Evolutionary conservation across 2,113 vertebrate species (phyloP).

Genomic region (Pteronura brasiliensis): DNA sequence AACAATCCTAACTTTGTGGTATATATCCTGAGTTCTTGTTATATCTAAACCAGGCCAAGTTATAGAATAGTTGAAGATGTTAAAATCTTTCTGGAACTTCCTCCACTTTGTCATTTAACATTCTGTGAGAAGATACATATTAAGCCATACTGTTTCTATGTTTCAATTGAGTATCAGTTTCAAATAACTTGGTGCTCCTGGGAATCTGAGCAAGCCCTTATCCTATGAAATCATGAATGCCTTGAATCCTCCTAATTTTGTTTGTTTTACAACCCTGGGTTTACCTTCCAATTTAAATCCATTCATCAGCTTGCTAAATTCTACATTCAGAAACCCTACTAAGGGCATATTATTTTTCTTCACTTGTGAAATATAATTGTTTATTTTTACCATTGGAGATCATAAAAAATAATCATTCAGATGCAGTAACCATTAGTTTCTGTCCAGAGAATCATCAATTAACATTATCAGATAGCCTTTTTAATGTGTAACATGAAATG

Average conservation of each 20-base stretch:
- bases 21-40: neutral
- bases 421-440: neutral
- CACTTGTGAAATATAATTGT: neutral
- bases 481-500: neutral
- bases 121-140: neutral
- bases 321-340: neutral
- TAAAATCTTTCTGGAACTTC: neutral
- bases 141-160: neutral
- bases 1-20: neutral
- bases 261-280: neutral
- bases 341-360: neutral
- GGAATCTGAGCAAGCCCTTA: neutral
- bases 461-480: neutral
- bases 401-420: neutral
- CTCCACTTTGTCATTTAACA: neutral
- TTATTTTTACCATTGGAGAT: neutral
- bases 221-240: neutral
- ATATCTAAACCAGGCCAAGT: neutral
- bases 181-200: neutral
- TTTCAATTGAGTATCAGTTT: neutral
- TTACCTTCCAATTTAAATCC: neutral
- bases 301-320: neutral
- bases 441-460: neutral
- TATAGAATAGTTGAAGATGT: neutral
- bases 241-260: neutral